Evolutionary conservation across 2,797 vertebrate species (phyloP).

Genomic region (Cirrhinus molitorella): DNA sequence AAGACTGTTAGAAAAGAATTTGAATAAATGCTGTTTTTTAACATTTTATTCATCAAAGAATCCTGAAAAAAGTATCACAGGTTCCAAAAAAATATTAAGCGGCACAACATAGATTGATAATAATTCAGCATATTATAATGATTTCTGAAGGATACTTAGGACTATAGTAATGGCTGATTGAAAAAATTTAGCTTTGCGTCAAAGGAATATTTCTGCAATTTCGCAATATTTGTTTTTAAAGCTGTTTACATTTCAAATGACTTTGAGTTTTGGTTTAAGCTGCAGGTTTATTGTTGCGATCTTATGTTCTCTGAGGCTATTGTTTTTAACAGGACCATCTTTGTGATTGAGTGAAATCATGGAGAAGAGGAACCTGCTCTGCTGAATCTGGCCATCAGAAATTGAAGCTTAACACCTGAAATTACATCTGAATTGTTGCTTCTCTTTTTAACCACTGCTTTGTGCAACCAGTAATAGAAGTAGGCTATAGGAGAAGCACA

Average conservation of each 20-base stretch:
- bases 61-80: no score
- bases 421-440: slow-evolving; percentile 4
- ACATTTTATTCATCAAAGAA: no score
- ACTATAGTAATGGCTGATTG: no score
- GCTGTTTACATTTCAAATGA: background rate
- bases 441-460: slow-evolving; percentile 13
- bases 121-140: no score
- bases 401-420: slow-evolving; percentile 14
- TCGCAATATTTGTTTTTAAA: no score
- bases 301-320: background rate
- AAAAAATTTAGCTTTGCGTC: no score
- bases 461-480: slow-evolving; percentile 12
- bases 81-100: no score
- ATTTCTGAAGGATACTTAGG: no score
- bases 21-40: no score
- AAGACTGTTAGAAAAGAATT: no score
- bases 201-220: no score
- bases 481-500: background rate
- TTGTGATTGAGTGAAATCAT: background rate
- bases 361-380: slow-evolving; percentile 12
- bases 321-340: slow-evolving; percentile 19
- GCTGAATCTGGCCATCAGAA: slow-evolving; percentile 26
- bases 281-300: background rate
- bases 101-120: no score
- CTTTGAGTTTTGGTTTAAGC: slow-evolving; percentile 1